Evolutionary conservation across 1,140 invertebrate species (phyloP).

Genomic region (Heliothis subflexa): DNA sequence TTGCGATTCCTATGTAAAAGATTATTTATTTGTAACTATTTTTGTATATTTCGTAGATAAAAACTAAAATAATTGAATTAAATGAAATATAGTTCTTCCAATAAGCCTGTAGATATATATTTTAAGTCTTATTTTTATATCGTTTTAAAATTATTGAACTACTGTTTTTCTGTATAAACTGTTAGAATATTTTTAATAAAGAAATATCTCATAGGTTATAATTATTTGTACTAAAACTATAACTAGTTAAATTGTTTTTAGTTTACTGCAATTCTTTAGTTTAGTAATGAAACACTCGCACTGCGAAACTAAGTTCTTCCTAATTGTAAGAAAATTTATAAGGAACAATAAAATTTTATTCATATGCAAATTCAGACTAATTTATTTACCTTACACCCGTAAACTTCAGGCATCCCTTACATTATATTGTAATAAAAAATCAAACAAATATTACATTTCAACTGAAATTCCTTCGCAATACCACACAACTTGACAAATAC

Average conservation of each 20-base stretch:
- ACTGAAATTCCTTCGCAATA: background rate
- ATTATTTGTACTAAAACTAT: conserved; percentile 75
- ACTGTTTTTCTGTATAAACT: conserved; percentile 81
- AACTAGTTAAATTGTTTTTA: conserved; percentile 62
- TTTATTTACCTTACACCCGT: background rate
- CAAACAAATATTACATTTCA: background rate
- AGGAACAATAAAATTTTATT: conserved; percentile 83
- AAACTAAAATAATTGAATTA: conserved; percentile 50
- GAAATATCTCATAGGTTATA: conserved; percentile 82
- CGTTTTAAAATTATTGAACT: conserved; percentile 59
- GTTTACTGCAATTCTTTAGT: conserved; percentile 69
- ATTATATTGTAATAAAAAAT: background rate
- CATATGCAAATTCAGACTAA: conserved; percentile 38
- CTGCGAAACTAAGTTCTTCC: conserved; percentile 81
- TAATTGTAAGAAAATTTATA: conserved; percentile 84
- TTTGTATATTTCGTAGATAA: conserved; percentile 77
- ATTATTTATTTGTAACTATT: conserved; percentile 85
- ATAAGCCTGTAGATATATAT: conserved; percentile 77
- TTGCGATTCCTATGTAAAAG: conserved; percentile 75
- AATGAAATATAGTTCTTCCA: conserved; percentile 74
- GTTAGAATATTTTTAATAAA: conserved; percentile 69
- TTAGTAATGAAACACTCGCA: conserved; percentile 68
- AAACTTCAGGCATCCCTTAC: background rate
- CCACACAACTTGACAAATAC: conserved; percentile 28
- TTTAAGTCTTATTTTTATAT: conserved; percentile 65